Base-by-base conservation (phyloP, 1,140 invertebrate species). In the Temnothorax curvispinosus region DNA sequence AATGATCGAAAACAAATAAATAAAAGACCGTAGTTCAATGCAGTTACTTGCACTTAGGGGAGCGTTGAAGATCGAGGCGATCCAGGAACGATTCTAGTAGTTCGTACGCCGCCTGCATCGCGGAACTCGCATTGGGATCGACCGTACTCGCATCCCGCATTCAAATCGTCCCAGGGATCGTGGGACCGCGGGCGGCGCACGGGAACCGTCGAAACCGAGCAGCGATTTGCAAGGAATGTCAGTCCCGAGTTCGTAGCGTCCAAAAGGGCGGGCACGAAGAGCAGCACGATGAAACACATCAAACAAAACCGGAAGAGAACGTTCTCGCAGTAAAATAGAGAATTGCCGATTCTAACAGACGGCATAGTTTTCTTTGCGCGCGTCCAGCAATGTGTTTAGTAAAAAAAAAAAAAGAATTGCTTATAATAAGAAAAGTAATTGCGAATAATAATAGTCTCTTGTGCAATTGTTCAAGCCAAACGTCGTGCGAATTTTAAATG, bases 151-250 rank as follows among this genome's bases (percentile, higher is more conserved):
- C 50, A 27, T 71, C 41, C 41, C 69, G 88, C 90, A 91, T 88
- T 88, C 90, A 54, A 89, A 91, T 91, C 86, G 77, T 84, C 78
- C 35, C 27, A 41, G 71, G 56, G 76, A 91, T 86, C 89, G 89
- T 89, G 89, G 78, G 89, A 90, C 67, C 64, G 87, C 44, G 54
- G 75, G 58, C 82, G 82, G 71, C 15, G 76, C 76, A 64, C 54
- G 85, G 78, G 64, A 85, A 90, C 65, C 88, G 54, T 87, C 88
- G 88, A 90, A 90, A 89, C 65, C 77, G 58, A 87, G 76, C 62
- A 9, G 56, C 88, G 72, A 90, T 90, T 89, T 84, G 88, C 89
- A 44, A 85, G 88, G 89, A 85, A 90, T 90, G 89, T 89, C 78
- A 78, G 74, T 78, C 56, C 44, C 35, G 74, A 52, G 74, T 85